phyloP scores from a whole-genome alignment of 1,140 invertebrate species.

The Eurytemora carolleeae region DNA sequence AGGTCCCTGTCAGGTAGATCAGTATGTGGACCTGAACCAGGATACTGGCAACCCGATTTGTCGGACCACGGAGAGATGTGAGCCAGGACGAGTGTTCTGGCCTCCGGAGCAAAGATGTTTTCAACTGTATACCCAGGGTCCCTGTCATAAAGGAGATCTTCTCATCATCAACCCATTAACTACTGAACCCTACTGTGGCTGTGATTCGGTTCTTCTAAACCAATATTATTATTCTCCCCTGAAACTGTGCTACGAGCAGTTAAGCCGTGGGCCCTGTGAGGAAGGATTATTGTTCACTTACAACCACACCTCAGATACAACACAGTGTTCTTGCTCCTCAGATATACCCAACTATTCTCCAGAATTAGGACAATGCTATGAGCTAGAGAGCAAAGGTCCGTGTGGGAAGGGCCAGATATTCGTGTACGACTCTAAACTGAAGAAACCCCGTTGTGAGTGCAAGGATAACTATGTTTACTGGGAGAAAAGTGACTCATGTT shows the following conservation, averaged over 20 bases:
- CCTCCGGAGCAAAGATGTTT: conserved; percentile 16
- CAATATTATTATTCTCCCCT: conserved; percentile 11
- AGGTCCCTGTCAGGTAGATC: conserved; percentile 2
- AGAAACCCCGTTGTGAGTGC: conserved; percentile 16
- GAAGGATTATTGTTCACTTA: conserved; percentile 18
- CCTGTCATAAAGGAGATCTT: conserved; percentile 19
- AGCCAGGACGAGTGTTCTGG: conserved; percentile 19
- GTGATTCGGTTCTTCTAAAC: conserved; percentile 2
- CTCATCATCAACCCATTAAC: conserved; percentile 18
- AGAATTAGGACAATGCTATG: conserved; percentile 17
- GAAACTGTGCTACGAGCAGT: conserved; percentile 17
- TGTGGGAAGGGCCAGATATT: conserved; percentile 18
- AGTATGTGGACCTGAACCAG: conserved; percentile 7
- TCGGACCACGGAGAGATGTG: conserved; percentile 12
- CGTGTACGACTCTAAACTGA: conserved; percentile 11
- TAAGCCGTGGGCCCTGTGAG: conserved; percentile 18
- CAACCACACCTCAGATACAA: conserved; percentile 17
- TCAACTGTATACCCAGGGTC: conserved; percentile 18
- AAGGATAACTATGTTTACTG: conserved; percentile 16
- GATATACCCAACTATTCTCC: conserved; percentile 17
- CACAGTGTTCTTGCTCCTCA: conserved; percentile 17
- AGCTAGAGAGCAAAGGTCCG: conserved; percentile 18
- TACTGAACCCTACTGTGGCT: conserved; percentile 15
- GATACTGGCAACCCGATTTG: conserved; percentile 8
- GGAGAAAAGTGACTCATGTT: conserved; percentile 18